phyloP scores from a whole-genome alignment of 2,797 vertebrate species.

The Staurois parvus region DNA sequence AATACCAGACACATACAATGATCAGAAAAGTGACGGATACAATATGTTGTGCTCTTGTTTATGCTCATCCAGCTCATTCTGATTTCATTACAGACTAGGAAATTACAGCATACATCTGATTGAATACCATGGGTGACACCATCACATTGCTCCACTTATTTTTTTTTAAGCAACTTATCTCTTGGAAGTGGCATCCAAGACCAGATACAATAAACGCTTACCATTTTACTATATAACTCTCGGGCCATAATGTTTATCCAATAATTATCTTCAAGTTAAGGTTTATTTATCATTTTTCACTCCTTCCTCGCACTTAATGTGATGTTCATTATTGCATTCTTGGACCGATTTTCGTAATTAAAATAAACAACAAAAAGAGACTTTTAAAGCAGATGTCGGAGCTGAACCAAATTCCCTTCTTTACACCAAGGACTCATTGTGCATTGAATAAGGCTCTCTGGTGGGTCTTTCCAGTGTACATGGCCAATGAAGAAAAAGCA shows the following conservation, averaged over 20 bases:
- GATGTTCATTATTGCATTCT: constrained; percentile 34
- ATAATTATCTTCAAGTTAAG: constrained; percentile 39
- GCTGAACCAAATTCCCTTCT: constrained; percentile 29
- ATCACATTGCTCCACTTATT: too few relatives aligned
- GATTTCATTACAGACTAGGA: background rate
- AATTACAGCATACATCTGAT: background rate
- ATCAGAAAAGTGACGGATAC: too few relatives aligned
- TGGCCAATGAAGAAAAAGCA: constrained; percentile 48
- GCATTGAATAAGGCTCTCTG: constrained; percentile 50
- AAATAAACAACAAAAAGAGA: constrained; percentile 44
- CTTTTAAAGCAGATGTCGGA: constrained; percentile 58
- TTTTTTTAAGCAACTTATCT: too few relatives aligned
- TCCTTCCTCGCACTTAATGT: constrained; percentile 16
- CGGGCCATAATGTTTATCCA: constrained; percentile 9
- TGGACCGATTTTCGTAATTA: constrained; percentile 53
- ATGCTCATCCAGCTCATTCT: too few relatives aligned
- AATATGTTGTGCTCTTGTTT: too few relatives aligned
- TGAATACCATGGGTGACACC: background rate
- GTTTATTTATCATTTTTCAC: constrained; percentile 31
- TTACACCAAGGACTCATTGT: constrained; percentile 58
- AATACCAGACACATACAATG: too few relatives aligned
- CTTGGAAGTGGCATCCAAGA: background rate
- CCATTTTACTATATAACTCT: constrained; percentile 1
- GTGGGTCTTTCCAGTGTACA: constrained; percentile 50
- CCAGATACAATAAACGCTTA: constrained; percentile 11